phyloP scores from a whole-genome alignment of 1,140 invertebrate genomes.

The Hyposmocoma kahamanoa region DNA sequence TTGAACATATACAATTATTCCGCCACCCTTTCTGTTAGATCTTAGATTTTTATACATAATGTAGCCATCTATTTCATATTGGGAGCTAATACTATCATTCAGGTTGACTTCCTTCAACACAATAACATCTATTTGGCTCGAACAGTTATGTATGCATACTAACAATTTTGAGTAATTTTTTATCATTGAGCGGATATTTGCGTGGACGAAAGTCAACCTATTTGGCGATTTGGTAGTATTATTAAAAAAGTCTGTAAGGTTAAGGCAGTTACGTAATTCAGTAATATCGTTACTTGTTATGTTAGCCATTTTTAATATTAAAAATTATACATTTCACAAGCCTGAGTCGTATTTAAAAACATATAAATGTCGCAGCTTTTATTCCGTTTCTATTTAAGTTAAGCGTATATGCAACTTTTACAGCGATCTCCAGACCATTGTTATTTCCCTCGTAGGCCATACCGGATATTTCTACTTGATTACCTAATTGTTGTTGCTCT shows the following conservation, averaged over 20 bases:
- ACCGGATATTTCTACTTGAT: background rate
- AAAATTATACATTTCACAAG: no score
- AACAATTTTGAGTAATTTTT: background rate
- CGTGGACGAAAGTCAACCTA: background rate
- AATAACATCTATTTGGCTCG: background rate
- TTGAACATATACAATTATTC: background rate
- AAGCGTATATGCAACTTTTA: background rate
- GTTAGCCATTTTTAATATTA: no score
- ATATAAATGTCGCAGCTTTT: background rate
- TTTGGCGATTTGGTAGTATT: background rate
- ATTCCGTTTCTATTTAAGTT: background rate
- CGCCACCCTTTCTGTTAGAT: background rate
- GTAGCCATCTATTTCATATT: background rate
- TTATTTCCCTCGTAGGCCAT: background rate
- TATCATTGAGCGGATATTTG: background rate
- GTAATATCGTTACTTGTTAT: no score
- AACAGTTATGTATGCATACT: background rate
- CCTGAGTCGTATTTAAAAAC: no score
- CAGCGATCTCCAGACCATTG: background rate
- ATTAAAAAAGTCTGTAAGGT: background rate
- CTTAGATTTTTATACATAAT: background rate
- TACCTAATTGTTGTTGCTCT: background rate
- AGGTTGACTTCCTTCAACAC: background rate
- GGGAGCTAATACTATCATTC: background rate
- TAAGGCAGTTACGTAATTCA: background rate